A percentile compares a stretch with the other conserved stretches of the same genome.
Evolutionary conservation across 2,888 invertebrate genomes (phyloP).

Genomic region (Leptopilina myrica): DNA sequence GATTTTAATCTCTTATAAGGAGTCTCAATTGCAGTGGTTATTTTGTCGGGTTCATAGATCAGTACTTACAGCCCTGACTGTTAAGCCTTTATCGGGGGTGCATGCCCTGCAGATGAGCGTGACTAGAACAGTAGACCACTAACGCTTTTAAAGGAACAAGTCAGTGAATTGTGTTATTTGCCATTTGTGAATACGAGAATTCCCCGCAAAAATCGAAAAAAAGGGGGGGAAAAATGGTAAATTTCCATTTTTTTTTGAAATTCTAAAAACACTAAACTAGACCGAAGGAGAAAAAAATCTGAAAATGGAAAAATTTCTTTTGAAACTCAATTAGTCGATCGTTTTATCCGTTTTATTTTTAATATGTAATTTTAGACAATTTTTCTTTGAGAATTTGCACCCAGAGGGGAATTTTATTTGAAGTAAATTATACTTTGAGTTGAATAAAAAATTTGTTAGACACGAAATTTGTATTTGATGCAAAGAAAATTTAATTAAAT

Average conservation of each 20-base stretch:
- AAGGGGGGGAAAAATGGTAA: background rate
- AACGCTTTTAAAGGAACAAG: conserved; percentile 60
- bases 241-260: background rate
- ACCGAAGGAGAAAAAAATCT: too few species aligned
- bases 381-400: too few species aligned
- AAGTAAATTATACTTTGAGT: too few species aligned
- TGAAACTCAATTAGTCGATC: too few species aligned
- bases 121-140: conserved; percentile 64
- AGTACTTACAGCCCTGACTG: conserved; percentile 66
- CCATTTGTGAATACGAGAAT: conserved; percentile 23
- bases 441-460: too few species aligned
- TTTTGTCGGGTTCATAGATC: conserved; percentile 37
- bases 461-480: too few species aligned
- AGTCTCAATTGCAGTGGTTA: background rate
- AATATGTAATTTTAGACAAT: too few species aligned
- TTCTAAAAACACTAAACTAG: background rate
- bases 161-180: conserved; percentile 50
- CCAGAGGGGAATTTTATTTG: too few species aligned
- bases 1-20: background rate
- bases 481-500: too few species aligned
- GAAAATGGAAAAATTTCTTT: too few species aligned
- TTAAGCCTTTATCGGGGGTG: conserved; percentile 70
- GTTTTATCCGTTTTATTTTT: too few species aligned
- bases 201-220: background rate
- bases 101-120: conserved; percentile 69